A percentile compares a stretch with the other conserved stretches of the same genome.
These are phyloP conservation scores for Heliconius sara DNA, from an alignment of 2,888 invertebrate genomes.

Conservation along the genomic window DNA sequence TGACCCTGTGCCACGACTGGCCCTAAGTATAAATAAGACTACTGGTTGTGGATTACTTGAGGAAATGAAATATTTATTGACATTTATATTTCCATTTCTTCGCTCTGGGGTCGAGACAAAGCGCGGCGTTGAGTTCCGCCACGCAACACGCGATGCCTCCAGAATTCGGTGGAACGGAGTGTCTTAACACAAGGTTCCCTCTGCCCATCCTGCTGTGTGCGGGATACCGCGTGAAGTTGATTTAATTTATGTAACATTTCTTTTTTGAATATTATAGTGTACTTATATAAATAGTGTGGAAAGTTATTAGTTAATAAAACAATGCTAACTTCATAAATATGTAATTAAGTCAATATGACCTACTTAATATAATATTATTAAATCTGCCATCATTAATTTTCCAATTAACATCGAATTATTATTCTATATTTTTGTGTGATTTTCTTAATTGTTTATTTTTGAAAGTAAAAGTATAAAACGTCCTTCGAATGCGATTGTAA, in stretches of 20 bases:
- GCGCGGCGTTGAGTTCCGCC: background rate
- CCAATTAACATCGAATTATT: background rate
- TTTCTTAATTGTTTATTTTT: background rate
- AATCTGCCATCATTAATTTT: background rate
- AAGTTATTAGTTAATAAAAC: background rate
- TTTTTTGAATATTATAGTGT: background rate
- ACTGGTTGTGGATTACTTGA: too few relatives aligned
- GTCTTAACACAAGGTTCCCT: background rate
- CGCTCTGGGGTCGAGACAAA: background rate
- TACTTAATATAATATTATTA: background rate
- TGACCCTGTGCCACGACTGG: too few relatives aligned
- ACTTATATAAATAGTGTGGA: background rate
- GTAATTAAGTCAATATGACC: background rate
- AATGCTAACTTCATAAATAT: background rate
- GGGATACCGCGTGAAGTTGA: background rate
- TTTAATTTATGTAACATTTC: background rate
- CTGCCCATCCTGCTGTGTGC: background rate
- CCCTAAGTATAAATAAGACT: too few relatives aligned
- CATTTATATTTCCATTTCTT: background rate
- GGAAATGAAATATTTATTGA: background rate
- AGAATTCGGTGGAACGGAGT: background rate
- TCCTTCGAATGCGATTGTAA: constrained; percentile 12
- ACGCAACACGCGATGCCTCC: background rate
- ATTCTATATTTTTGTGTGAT: background rate
- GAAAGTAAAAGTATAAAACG: constrained; percentile 2